Evolutionary conservation across 1,140 invertebrate genomes (phyloP), one percentile per base, ranked within the genome.

Genomic region (Scaptomyza graminum): DNA sequence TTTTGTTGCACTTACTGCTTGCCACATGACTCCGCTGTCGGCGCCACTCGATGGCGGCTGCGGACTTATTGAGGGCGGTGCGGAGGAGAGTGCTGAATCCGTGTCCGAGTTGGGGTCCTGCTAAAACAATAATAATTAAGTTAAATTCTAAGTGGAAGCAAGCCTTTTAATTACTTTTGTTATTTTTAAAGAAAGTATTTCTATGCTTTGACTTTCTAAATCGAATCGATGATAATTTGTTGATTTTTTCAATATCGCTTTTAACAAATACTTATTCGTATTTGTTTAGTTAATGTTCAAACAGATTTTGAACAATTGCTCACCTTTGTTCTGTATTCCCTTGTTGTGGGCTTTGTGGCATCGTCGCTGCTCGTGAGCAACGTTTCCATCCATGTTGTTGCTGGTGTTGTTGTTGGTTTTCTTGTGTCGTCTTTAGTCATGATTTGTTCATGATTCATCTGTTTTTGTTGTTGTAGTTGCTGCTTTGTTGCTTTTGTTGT

Each of bases 51-150:
- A 80, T 5, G 89, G 91, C 52, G 91, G 91, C 68, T 91, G 91
- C 25, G 91, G 91, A 63, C 91, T 92, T 49, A 92, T 90, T 7
- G 91, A 92, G 6, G 90, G 85, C 54, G 91, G 91, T 47, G 91
- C 91, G 43, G 91, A 92, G 25, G 91, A 92, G 25, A 92, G 49
- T 0, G 91, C 91, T n/a, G 91, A 92, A 62, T 92, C 91, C 47
- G 90, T 90, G 56, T 92, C 91, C 46, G 91, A 91, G 47, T 84
- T 87, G 71, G 76, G 67, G 37, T 91, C 84, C 82, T 91, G 54
- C 5, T 1, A 22, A 22, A 22, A 22, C 0, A 22, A 22, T 22
- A 22, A 22, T 22, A 22, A 28, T 28, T 28, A 28, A 28, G 28
- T 28, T 28, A 6, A 34, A 22, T 22, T 3, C 18, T 22, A 18